A percentile compares a stretch with the other conserved stretches of the same genome.
Conservation (phyloP, 2,888 invertebrate genomes). For the Eupithecia dodoneata region DNA sequence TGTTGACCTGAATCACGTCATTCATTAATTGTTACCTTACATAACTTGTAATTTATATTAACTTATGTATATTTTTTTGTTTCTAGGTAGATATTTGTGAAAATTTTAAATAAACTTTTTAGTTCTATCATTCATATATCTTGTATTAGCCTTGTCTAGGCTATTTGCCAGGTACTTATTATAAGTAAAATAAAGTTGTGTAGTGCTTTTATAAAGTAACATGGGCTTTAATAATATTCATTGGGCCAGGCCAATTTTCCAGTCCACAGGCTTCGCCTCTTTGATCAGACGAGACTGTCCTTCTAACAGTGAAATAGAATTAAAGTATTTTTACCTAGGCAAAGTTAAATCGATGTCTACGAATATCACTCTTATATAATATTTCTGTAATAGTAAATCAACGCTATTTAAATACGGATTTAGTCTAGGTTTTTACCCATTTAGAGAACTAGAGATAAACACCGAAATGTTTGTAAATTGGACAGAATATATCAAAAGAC, state of each 20-base stretch:
- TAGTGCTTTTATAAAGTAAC: constrained; percentile 71
- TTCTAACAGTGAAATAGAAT: constrained; percentile 71
- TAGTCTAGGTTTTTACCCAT: background rate
- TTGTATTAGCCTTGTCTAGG: background rate
- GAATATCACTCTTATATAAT: background rate
- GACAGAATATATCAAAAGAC: background rate
- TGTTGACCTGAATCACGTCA: too few relatives aligned
- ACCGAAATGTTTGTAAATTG: background rate
- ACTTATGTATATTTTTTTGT: too few relatives aligned
- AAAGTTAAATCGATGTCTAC: background rate
- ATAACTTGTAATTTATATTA: too few relatives aligned
- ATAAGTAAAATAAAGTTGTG: constrained; percentile 40
- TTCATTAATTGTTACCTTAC: too few relatives aligned
- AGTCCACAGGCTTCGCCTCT: constrained; percentile 76
- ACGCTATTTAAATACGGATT: background rate
- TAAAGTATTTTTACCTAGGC: constrained; percentile 1
- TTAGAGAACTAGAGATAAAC: background rate
- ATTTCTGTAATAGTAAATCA: background rate
- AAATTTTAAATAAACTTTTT: too few relatives aligned
- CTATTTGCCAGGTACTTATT: background rate
- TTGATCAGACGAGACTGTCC: constrained; percentile 76
- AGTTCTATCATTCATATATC: too few relatives aligned
- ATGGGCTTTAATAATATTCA: constrained; percentile 84
- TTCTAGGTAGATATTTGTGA: too few relatives aligned
- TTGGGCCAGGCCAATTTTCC: constrained; percentile 83